Evolutionary conservation across 2,888 invertebrate species (phyloP).

Genomic region (Athripsodes cinereus): DNA sequence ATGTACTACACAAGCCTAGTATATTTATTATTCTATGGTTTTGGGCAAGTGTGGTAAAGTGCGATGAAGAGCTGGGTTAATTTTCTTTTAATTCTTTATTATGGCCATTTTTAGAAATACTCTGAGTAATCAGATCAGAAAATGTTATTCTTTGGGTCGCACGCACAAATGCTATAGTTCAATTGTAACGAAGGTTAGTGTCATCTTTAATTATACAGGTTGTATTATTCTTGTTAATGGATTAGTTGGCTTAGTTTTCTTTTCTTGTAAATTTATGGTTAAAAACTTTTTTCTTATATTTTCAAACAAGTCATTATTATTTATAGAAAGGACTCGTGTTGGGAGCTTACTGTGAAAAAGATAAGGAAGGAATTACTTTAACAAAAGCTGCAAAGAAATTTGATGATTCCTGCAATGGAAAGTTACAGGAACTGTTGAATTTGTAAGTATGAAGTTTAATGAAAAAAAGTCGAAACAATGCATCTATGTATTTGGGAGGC

Average conservation of each 20-base stretch:
- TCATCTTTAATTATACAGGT: neutral
- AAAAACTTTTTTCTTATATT: neutral
- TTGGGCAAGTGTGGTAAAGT: too few relatives aligned
- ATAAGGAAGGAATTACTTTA: slow-evolving; percentile 38
- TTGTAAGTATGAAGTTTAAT: slow-evolving; percentile 40
- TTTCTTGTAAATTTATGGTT: neutral
- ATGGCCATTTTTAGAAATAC: neutral
- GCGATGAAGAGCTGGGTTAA: too few relatives aligned
- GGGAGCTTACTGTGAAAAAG: slow-evolving; percentile 44
- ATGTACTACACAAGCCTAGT: too few relatives aligned
- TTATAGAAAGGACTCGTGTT: slow-evolving; percentile 51
- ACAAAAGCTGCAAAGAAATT: slow-evolving; percentile 45
- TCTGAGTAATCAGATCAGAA: neutral
- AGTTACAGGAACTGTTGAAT: slow-evolving; percentile 41
- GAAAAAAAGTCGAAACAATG: too few relatives aligned
- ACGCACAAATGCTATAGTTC: neutral
- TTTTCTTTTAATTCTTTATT: too few relatives aligned
- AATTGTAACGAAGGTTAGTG: neutral
- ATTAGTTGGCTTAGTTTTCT: too few relatives aligned
- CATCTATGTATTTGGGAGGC: too few relatives aligned
- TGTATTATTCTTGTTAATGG: too few relatives aligned
- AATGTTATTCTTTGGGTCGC: neutral
- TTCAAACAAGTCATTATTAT: neutral
- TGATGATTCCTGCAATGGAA: slow-evolving; percentile 42
- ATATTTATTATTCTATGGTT: too few relatives aligned